Percentiles rank a stretch among this genome's conserved stretches.
These are phyloP conservation scores for Mus minutoides DNA, from an alignment of 2,797 vertebrate genomes.

Conservation along the genomic window DNA sequence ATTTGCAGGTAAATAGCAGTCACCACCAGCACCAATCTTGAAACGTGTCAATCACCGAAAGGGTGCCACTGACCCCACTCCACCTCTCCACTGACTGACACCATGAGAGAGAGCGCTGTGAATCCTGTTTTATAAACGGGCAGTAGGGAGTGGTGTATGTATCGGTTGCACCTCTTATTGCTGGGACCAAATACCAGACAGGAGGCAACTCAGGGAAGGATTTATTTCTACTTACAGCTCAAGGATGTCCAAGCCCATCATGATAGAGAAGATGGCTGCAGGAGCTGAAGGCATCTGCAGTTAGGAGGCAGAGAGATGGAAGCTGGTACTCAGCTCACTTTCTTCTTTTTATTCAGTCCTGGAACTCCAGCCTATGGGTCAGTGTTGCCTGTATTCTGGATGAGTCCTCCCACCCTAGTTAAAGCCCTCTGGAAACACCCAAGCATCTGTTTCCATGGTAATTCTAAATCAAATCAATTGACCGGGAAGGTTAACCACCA, in stretches of 20 bases:
- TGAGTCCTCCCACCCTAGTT: too few species aligned
- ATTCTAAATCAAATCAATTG: background rate
- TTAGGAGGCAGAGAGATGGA: background rate
- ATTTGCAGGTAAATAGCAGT: background rate
- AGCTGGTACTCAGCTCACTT: background rate
- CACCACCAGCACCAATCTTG: background rate
- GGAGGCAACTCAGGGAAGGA: background rate
- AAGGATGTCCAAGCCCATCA: background rate
- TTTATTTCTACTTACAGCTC: background rate
- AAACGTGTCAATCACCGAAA: fast-evolving
- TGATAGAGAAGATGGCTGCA: background rate
- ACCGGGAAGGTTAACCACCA: background rate
- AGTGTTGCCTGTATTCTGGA: background rate
- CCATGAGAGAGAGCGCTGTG: background rate
- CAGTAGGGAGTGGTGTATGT: background rate
- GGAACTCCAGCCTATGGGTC: background rate
- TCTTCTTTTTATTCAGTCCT: background rate
- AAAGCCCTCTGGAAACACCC: background rate
- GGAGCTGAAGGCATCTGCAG: background rate
- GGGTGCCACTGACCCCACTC: background rate
- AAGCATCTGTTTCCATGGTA: background rate
- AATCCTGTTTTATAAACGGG: background rate
- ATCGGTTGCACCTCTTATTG: background rate
- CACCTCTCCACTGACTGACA: background rate
- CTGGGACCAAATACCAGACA: background rate